Base-by-base conservation (phyloP, 2,888 invertebrate species). In the Trichacis sp. region DNA sequence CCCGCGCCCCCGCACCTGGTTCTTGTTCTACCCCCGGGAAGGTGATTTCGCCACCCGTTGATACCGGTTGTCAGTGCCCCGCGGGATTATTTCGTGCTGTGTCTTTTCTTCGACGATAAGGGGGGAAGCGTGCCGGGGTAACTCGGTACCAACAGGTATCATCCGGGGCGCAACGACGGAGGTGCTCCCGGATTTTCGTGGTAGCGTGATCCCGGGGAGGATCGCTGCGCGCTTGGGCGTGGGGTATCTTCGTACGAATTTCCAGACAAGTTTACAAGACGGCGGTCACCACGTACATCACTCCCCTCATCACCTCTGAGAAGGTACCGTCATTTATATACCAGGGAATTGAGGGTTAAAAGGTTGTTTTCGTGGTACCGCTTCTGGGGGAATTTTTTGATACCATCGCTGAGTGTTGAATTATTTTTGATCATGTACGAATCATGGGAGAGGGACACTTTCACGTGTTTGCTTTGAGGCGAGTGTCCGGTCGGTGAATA, bases 281-380 rank as follows among this genome's bases (percentile, higher is more conserved):
- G 83, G 84, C 84, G 77, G 84, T 84, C 84, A 82, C 83, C 69
- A 83, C 84, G 82, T 83, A 83, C 75, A 82, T 84, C 82, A 82
- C 84, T 69, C 83, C 83, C 74, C 80, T 83, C 76, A 83, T 84
- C 82, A 84, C 83, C 78, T 79, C 83, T 71, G 82, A 83, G 79
- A 84, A 84, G 84, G 84, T 84, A 84, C 74, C 65, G 56, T 45
- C 20, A 45, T 57, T 33, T 49, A 15, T 29, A 43, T 49, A n/a
- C 30, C 40, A 11, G 9, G 3, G 3, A 24, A n/a, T n/a, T n/a
- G n/a, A n/a, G n/a, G n/a, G n/a, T n/a, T n/a, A n/a, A n/a, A n/a
- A n/a, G n/a, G n/a, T n/a, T n/a, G n/a, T n/a, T n/a, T n/a, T n/a
- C n/a, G n/a, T n/a, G n/a, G n/a, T n/a, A n/a, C n/a, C n/a, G n/a